Evolutionary conservation across 1,140 invertebrate species (phyloP).

Genomic region (Anadara kagoshimensis): DNA sequence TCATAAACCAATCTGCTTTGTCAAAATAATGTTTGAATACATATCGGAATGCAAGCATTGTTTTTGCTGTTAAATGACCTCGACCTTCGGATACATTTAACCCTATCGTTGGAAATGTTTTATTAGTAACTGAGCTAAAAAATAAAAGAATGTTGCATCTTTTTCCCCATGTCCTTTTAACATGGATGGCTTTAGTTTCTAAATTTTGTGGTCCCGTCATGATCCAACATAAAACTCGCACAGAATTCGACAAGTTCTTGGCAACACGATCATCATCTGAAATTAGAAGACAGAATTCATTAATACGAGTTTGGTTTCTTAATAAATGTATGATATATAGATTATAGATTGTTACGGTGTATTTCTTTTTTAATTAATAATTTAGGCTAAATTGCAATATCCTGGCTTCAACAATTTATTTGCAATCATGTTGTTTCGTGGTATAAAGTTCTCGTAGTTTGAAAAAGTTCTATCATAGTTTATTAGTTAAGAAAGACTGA

Average conservation of each 20-base stretch:
- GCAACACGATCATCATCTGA: constrained; percentile 79
- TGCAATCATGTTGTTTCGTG: too few species aligned
- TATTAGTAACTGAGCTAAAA: constrained; percentile 61
- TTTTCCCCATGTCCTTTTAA: constrained; percentile 96
- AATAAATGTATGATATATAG: too few species aligned
- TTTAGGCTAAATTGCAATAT: too few species aligned
- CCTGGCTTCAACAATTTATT: too few species aligned
- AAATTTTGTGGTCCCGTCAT: constrained; percentile 95
- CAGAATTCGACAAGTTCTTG: constrained; percentile 78
- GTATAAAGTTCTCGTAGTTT: too few species aligned
- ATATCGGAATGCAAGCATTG: constrained; percentile 83
- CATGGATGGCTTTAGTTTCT: constrained; percentile 90
- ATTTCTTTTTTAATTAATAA: too few species aligned
- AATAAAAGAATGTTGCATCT: constrained; percentile 84
- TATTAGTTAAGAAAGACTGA: too few species aligned
- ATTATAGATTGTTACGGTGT: too few species aligned
- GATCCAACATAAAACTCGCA: constrained; percentile 94
- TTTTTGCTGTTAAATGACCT: constrained; percentile 62
- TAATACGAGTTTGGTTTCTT: too few species aligned
- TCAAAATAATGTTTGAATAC: constrained; percentile 70
- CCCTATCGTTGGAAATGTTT: constrained; percentile 60
- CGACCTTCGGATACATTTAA: constrained; percentile 60
- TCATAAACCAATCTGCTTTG: constrained; percentile 70
- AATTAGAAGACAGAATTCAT: constrained; percentile 37
- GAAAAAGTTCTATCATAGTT: too few species aligned